Percentiles rank a stretch among this genome's conserved stretches.
phyloP scores from a whole-genome alignment of 2,888 invertebrate species.

The Phaedon cochleariae region DNA sequence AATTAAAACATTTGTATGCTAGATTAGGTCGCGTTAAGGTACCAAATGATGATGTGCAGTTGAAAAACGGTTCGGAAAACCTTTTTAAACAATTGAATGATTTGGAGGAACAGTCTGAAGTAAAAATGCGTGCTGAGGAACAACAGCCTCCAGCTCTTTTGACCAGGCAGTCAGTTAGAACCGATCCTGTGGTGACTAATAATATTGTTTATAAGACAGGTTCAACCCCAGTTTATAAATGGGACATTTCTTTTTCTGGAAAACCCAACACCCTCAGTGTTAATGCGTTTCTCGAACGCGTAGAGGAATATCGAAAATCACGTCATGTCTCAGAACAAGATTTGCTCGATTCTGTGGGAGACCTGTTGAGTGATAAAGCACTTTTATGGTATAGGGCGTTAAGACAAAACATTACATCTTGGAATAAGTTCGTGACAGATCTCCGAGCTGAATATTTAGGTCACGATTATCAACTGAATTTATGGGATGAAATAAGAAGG shows the following conservation, averaged over 20 bases:
- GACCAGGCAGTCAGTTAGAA: not conserved
- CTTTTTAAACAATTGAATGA: not conserved
- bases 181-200: not conserved
- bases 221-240: no score
- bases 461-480: constrained; percentile 6
- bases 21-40: not conserved
- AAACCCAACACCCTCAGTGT: constrained; percentile 8
- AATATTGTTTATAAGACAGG: not conserved
- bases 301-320: not conserved
- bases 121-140: not conserved
- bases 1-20: constrained; percentile 1
- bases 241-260: constrained; percentile 7
- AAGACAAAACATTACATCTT: not conserved
- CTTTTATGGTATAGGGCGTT: no score
- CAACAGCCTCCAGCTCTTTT: not conserved
- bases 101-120: not conserved
- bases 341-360: constrained; percentile 4
- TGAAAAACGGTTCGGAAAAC: not conserved
- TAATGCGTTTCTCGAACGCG: constrained; percentile 13
- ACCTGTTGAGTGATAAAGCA: not conserved
- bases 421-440: not conserved
- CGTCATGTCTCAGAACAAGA: not conserved
- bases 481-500: constrained; percentile 6
- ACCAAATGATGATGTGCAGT: not conserved
- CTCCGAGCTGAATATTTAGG: not conserved